Evolutionary conservation across 37 sponge, comb jelly and placozoan genomes (phyloP), one percentile per base, ranked within the genome.

Genomic region (Mnemiopsis leidyi): DNA sequence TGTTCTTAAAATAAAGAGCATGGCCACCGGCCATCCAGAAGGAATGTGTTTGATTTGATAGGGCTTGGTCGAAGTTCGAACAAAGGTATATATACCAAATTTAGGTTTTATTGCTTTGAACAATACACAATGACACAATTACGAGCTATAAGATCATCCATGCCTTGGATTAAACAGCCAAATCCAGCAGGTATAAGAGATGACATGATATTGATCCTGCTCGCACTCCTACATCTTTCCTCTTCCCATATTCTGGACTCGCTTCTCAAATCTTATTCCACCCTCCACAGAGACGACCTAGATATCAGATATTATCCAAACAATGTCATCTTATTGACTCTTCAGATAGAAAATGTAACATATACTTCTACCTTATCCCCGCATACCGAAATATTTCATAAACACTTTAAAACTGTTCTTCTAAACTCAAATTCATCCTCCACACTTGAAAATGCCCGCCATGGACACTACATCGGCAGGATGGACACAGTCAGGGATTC

Each of bases 281-380:
- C 90, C 16, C 90, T 85, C 9, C 90, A 85, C 61, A 85, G 25
- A 39, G 24, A 18, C 61, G 90, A 85, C 21, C 36, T 85, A n/a
- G 36, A 32, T 13, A 40, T 85, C 90, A 38, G 61, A 40, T 33
- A 85, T 2, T 85, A 38, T 39, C 26, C 40, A 0, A 39, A 85
- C 25, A 21, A 28, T n/a, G 61, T 36, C 23, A 85, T 85, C 61
- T 28, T 85, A 23, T 1, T 85, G 61, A 38, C 90, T 3, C 61
- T 85, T 3, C 32, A 38, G 3, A 2, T 38, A 36, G 90, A 39
- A 1, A 37, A 40, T 39, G 48, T 85, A 23, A 40, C 48, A 18
- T n/a, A 40, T 85, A 37, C 36, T 0, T 35, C 48, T 39, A 85
- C 90, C 40, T 40, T 85, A 25, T 7, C 25, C 25, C 90, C 90